Percentiles rank a stretch among this genome's conserved stretches.
phyloP scores from a whole-genome alignment of 2,797 vertebrate genomes.

The Enoplosus armatus region DNA sequence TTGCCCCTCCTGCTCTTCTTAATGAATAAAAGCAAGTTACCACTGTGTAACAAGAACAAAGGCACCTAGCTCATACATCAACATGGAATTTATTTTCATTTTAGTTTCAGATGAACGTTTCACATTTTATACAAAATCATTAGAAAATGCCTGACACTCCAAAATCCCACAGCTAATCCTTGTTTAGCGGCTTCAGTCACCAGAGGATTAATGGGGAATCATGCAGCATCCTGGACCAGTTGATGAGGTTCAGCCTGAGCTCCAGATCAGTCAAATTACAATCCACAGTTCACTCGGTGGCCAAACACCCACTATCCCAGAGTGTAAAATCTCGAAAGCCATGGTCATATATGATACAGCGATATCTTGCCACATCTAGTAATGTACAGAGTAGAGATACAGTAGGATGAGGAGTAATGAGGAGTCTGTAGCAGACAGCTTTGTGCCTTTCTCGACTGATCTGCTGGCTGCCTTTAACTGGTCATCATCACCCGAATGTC shows the following conservation, averaged over 20 bases:
- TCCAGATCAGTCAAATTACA: slow-evolving; percentile 38
- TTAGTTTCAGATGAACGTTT: slow-evolving; percentile 84
- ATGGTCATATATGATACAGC: slow-evolving; percentile 31
- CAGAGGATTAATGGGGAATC: slow-evolving; percentile 59
- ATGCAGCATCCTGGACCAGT: slow-evolving; percentile 65
- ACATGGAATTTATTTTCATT: slow-evolving; percentile 84
- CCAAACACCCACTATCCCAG: slow-evolving; percentile 25
- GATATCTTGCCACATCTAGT: slow-evolving; percentile 58
- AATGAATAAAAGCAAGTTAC: background rate
- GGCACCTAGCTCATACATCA: slow-evolving; percentile 66
- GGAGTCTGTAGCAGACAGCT: slow-evolving; percentile 5
- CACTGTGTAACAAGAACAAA: slow-evolving; percentile 36
- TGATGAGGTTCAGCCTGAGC: slow-evolving; percentile 53
- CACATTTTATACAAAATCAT: slow-evolving; percentile 89
- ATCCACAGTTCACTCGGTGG: slow-evolving; percentile 25
- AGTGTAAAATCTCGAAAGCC: slow-evolving; percentile 10
- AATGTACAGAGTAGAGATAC: slow-evolving; percentile 60
- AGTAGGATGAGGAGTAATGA: slow-evolving; percentile 36
- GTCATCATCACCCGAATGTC: slow-evolving; percentile 21
- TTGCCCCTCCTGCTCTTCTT: background rate
- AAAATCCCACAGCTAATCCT: slow-evolving; percentile 64
- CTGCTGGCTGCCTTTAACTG: slow-evolving; percentile 2
- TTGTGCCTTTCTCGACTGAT: slow-evolving; percentile 18
- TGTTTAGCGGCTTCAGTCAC: slow-evolving; percentile 36
- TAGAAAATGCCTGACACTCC: slow-evolving; percentile 81